These are phyloP conservation scores for Timandra comae DNA, from an alignment of 2,888 invertebrate genomes.

Conservation along the genomic window DNA sequence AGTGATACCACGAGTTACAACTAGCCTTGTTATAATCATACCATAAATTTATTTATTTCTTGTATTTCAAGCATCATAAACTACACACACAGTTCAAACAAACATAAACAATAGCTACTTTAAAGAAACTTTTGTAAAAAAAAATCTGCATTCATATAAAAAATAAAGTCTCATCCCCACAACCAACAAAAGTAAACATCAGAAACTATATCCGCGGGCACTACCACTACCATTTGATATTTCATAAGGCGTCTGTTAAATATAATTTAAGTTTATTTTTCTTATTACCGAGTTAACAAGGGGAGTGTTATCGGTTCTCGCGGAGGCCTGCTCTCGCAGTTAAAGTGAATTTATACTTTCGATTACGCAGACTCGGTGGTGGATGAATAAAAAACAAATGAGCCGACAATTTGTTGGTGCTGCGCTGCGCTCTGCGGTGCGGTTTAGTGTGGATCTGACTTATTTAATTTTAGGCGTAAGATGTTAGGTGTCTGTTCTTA, in stretches of 20 bases:
- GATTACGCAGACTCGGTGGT: constrained; percentile 54
- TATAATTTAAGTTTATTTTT: constrained; percentile 68
- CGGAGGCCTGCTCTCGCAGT: constrained; percentile 48
- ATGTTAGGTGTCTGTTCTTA: too few relatives aligned
- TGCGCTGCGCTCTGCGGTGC: constrained; percentile 40
- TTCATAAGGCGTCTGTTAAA: constrained; percentile 51
- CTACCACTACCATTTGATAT: constrained; percentile 49
- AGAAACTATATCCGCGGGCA: too few relatives aligned
- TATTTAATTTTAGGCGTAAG: too few relatives aligned
- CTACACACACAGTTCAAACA: too few relatives aligned
- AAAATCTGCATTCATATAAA: too few relatives aligned
- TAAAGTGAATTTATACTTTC: constrained; percentile 74
- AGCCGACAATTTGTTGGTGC: constrained; percentile 70
- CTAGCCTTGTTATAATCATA: too few relatives aligned
- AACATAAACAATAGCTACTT: too few relatives aligned
- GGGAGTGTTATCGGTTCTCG: constrained; percentile 57
- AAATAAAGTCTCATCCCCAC: constrained; percentile 2
- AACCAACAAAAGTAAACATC: neutral
- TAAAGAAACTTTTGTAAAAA: too few relatives aligned
- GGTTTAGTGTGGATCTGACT: constrained; percentile 32
- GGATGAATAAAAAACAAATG: constrained; percentile 76
- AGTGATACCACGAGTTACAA: too few relatives aligned
- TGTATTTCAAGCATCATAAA: too few relatives aligned
- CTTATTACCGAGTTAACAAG: constrained; percentile 69
- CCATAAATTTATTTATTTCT: too few relatives aligned